Percentiles rank a stretch among this genome's conserved stretches.
phyloP scores from a whole-genome alignment of 1,140 invertebrate species.

The Mactra quadrangularis region DNA sequence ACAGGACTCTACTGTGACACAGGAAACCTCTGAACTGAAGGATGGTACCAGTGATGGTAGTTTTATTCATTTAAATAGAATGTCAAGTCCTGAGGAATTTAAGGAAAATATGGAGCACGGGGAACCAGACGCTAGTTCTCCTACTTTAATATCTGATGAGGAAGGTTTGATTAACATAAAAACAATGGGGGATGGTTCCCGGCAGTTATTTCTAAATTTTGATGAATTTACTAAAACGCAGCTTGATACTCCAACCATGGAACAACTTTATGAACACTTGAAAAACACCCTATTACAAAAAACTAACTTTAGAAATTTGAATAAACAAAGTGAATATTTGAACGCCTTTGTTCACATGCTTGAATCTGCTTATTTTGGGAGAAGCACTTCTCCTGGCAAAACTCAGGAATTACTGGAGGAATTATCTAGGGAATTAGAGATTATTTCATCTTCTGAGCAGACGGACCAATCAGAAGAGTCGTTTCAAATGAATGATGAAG shows the following conservation, averaged over 20 bases:
- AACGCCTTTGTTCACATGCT: constrained; percentile 74
- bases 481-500: neutral
- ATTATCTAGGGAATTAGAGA: constrained; percentile 65
- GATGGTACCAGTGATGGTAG: no score
- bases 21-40: no score
- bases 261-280: constrained; percentile 77
- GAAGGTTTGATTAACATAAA: constrained; percentile 67
- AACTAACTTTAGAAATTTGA: constrained; percentile 75
- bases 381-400: constrained; percentile 63
- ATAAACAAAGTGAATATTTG: constrained; percentile 70
- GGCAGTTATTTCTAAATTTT: constrained; percentile 72
- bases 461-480: neutral
- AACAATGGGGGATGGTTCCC: constrained; percentile 73
- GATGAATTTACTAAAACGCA: constrained; percentile 55
- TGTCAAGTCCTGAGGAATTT: no score
- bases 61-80: no score
- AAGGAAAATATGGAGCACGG: neutral
- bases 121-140: constrained; percentile 11
- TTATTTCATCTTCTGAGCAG: constrained; percentile 39
- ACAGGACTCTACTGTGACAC: no score
- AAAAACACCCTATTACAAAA: constrained; percentile 69
- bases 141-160: constrained; percentile 20
- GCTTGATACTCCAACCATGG: constrained; percentile 67
- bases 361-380: constrained; percentile 75
- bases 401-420: constrained; percentile 66